phyloP scores from a whole-genome alignment of 1,140 invertebrate species.

The Acyrthosiphon pisum region DNA sequence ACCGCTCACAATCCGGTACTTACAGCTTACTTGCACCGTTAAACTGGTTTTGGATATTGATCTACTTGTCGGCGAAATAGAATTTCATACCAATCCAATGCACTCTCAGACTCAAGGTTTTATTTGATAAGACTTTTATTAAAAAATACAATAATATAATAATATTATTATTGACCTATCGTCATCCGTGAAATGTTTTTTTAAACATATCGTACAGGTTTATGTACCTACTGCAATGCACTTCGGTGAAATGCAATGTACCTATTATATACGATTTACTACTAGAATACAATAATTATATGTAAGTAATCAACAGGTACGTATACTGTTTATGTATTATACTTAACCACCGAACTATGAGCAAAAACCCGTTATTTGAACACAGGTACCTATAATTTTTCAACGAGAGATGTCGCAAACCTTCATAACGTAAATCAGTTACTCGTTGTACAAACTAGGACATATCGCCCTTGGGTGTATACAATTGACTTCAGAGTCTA shows the following conservation, averaged over 20 bases:
- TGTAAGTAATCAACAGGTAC: neutral
- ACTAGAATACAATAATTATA: neutral
- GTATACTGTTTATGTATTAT: neutral
- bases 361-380: neutral
- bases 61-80: constrained; percentile 38
- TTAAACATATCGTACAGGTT: too few species aligned
- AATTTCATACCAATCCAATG: constrained; percentile 26
- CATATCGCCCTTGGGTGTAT: constrained; percentile 38
- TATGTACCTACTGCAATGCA: too few species aligned
- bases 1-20: constrained; percentile 21
- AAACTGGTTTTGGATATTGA: constrained; percentile 41
- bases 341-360: neutral
- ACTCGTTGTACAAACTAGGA: constrained; percentile 25
- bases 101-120: constrained; percentile 22
- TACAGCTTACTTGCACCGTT: constrained; percentile 23
- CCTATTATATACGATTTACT: neutral
- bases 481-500: neutral
- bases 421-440: neutral
- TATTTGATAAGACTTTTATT: constrained; percentile 7
- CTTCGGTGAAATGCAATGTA: neutral
- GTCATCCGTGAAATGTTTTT: too few species aligned
- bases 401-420: constrained; percentile 37
- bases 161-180: neutral
- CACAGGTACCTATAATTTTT: neutral
- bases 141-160: neutral